phyloP scores from a whole-genome alignment of 1,140 invertebrate species.

The Bombus sibiricus region DNA sequence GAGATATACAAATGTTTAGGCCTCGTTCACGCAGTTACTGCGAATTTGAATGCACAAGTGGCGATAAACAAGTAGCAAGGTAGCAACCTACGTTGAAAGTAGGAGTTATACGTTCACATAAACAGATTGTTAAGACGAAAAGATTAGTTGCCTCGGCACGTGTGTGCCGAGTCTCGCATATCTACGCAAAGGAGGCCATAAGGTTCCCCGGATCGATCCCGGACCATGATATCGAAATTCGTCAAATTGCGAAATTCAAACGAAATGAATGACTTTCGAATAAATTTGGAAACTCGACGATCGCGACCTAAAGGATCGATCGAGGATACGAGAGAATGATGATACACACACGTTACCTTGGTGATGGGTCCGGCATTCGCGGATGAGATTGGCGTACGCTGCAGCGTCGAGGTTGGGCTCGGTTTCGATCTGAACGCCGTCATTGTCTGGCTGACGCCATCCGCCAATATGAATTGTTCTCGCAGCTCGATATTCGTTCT shows the following conservation, averaged over 20 bases:
- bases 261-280: background rate
- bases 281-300: background rate
- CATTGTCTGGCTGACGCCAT: conserved; percentile 98
- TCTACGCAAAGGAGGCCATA: background rate
- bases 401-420: conserved; percentile 88
- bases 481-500: conserved; percentile 99
- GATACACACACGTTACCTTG: conserved; percentile 87
- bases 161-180: background rate
- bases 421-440: conserved; percentile 96
- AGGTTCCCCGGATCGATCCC: background rate
- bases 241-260: background rate
- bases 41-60: too few species aligned
- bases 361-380: conserved; percentile 92
- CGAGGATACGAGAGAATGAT: background rate
- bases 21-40: background rate
- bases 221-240: background rate
- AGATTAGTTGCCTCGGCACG: background rate
- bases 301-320: background rate
- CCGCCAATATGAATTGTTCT: conserved; percentile 99
- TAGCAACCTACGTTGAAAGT: background rate
- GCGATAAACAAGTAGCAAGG: background rate
- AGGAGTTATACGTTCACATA: background rate
- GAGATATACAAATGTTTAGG: background rate
- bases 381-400: conserved; percentile 85
- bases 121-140: background rate